phyloP scores from a whole-genome alignment of 2,888 invertebrate genomes.

The Brachylomia viminalis region DNA sequence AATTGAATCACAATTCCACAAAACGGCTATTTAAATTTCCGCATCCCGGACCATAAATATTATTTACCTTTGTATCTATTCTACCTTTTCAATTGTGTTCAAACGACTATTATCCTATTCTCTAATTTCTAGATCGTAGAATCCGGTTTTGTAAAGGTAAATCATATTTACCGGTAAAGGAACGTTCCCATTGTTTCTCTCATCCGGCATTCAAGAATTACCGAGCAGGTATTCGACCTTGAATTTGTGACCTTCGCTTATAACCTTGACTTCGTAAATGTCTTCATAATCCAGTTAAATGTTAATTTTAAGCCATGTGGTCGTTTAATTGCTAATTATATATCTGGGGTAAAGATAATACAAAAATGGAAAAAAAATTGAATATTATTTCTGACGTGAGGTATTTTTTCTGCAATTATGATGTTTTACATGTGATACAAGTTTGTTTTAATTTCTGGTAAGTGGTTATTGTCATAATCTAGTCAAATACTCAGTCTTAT shows the following conservation, averaged over 20 bases:
- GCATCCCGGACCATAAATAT: conserved; percentile 30
- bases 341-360: conserved; percentile 11
- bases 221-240: conserved; percentile 21
- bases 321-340: conserved; percentile 36
- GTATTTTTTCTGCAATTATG: neutral
- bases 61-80: conserved; percentile 35
- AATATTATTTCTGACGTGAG: neutral
- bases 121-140: conserved; percentile 33
- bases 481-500: no score
- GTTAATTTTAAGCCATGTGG: conserved; percentile 39
- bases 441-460: neutral
- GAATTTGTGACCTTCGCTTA: conserved; percentile 33
- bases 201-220: conserved; percentile 41
- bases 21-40: conserved; percentile 23
- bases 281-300: conserved; percentile 45
- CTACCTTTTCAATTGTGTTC: conserved; percentile 37
- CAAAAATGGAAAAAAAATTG: neutral
- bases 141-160: conserved; percentile 30
- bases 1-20: conserved; percentile 26
- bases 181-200: conserved; percentile 39
- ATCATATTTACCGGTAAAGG: conserved; percentile 44
- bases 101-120: conserved; percentile 37
- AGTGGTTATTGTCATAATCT: neutral
- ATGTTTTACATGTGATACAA: neutral
- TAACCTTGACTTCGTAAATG: conserved; percentile 49